These are phyloP conservation scores for Tachina lurida DNA, from an alignment of 2,888 invertebrate genomes.

Conservation along the genomic window DNA sequence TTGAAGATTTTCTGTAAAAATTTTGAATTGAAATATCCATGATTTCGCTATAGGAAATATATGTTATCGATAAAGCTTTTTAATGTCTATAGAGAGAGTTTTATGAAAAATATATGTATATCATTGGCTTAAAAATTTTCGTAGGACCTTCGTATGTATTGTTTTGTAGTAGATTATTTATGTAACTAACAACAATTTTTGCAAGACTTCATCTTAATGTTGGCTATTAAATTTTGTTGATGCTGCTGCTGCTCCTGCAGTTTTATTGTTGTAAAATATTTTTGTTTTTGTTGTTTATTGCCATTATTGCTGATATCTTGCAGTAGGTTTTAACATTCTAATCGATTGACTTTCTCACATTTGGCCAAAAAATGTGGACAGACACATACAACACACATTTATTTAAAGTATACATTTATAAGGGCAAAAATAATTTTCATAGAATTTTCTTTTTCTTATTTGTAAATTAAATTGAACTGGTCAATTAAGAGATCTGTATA, in stretches of 20 bases:
- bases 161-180: slow-evolving; percentile 51
- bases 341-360: slow-evolving; percentile 71
- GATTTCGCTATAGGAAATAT: too few relatives aligned
- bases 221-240: slow-evolving; percentile 63
- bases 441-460: neutral
- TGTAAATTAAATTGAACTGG: neutral
- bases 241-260: slow-evolving; percentile 38
- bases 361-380: slow-evolving; percentile 15
- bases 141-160: slow-evolving; percentile 8
- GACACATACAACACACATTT: neutral
- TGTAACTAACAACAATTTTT: slow-evolving; percentile 46
- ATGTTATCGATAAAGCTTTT: too few relatives aligned
- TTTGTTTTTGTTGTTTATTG: slow-evolving; percentile 34
- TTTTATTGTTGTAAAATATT: slow-evolving; percentile 17
- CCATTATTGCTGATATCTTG: slow-evolving; percentile 58
- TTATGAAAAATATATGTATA: neutral
- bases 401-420: neutral
- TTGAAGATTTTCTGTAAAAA: neutral
- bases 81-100: too few relatives aligned
- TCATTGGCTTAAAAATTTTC: neutral
- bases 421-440: neutral
- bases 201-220: slow-evolving; percentile 52
- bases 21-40: too few relatives aligned
- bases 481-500: too few relatives aligned
- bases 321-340: slow-evolving; percentile 57